Conservation (phyloP, 2,888 invertebrate genomes). For the Sabatieria punctata region DNA sequence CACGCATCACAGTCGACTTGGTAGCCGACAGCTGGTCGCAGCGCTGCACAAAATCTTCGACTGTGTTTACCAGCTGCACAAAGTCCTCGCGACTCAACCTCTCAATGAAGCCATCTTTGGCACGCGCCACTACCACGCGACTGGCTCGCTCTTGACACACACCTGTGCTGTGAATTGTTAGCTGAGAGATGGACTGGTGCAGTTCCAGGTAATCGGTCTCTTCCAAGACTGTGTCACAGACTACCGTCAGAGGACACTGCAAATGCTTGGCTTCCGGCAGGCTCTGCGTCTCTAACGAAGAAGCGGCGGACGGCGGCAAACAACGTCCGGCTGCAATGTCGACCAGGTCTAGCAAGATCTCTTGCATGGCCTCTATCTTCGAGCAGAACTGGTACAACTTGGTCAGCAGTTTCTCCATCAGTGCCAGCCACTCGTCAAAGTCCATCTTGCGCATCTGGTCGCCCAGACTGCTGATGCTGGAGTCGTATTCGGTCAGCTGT, state of each 20-base stretch:
- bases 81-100: conserved; percentile 59
- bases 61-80: conserved; percentile 53
- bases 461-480: conserved; percentile 35
- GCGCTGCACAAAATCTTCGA: conserved; percentile 57
- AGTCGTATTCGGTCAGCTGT: conserved; percentile 20
- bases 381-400: conserved; percentile 51
- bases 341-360: conserved; percentile 1
- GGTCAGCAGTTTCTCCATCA: conserved; percentile 49
- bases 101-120: conserved; percentile 43
- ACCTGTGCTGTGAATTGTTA: not conserved
- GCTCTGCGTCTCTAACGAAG: not conserved
- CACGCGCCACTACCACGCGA: conserved; percentile 3
- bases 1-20: conserved; percentile 7
- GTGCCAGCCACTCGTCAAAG: conserved; percentile 50
- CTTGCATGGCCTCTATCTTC: conserved; percentile 52
- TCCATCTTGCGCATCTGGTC: conserved; percentile 47
- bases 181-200: not conserved
- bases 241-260: not conserved
- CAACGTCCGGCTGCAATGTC: not conserved
- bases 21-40: conserved; percentile 43
- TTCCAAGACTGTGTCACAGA: conserved; percentile 17
- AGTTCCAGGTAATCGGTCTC: not conserved
- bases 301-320: not conserved
- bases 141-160: conserved; percentile 1
- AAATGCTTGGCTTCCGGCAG: not conserved